These are phyloP conservation scores for Manacus vitellinus DNA, from an alignment of 2,113 vertebrate species.

Conservation along the genomic window DNA sequence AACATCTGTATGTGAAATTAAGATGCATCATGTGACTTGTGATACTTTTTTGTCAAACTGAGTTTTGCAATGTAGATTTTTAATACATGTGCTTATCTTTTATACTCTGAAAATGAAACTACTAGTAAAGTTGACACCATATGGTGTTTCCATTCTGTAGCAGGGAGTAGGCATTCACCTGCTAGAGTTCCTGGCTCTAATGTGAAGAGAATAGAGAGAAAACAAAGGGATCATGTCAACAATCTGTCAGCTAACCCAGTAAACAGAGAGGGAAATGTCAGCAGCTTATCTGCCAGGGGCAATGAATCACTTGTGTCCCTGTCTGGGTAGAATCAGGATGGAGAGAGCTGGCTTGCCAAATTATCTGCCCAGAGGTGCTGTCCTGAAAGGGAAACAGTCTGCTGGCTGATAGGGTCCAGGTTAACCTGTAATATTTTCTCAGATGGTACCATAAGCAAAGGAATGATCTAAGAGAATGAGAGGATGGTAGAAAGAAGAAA, in stretches of 20 bases:
- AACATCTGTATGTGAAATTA: background rate
- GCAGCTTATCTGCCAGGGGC: background rate
- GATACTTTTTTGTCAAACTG: background rate
- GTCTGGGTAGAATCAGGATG: background rate
- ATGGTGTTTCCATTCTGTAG: background rate
- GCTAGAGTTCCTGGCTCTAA: background rate
- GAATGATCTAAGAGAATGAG: background rate
- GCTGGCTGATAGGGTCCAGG: background rate
- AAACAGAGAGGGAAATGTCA: constrained; percentile 35
- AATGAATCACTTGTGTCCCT: constrained; percentile 3
- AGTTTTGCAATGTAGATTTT: background rate
- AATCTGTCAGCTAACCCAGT: constrained; percentile 6
- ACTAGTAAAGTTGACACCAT: background rate
- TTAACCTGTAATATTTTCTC: background rate
- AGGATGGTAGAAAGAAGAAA: background rate
- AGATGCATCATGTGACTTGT: background rate
- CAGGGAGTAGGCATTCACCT: background rate
- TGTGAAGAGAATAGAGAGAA: background rate
- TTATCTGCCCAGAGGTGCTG: background rate
- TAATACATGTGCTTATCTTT: background rate
- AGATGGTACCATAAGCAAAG: background rate
- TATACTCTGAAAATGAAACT: background rate
- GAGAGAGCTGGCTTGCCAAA: background rate
- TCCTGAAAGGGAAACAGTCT: background rate
- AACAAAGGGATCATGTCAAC: background rate